A percentile compares a stretch with the other conserved stretches of the same genome.
Conservation (phyloP, 2,113 vertebrate genomes). For the Furnarius figulus region DNA sequence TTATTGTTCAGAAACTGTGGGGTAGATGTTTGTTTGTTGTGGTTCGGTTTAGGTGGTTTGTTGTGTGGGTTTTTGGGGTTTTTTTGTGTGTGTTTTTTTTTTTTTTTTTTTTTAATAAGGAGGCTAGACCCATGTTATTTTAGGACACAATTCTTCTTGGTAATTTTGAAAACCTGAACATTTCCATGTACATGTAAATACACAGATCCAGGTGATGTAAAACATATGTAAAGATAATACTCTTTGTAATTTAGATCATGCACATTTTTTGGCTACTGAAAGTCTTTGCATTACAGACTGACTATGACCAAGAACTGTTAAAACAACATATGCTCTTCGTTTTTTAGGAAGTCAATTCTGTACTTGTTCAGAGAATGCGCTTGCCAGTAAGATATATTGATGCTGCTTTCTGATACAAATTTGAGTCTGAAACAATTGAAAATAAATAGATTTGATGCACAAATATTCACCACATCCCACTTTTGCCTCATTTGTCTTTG, state of each 20-base stretch:
- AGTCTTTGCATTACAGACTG: neutral
- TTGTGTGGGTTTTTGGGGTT: no score
- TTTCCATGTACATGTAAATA: neutral
- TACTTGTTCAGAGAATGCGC: neutral
- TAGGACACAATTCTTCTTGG: neutral
- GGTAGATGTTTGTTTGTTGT: neutral
- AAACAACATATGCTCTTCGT: accelerated
- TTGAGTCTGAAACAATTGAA: neutral
- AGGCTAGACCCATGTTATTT: neutral
- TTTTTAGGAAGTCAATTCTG: neutral
- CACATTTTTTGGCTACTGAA: neutral
- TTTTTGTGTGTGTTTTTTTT: no score
- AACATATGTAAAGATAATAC: neutral
- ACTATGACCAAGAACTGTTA: neutral
- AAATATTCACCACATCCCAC: neutral
- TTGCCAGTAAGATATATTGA: neutral
- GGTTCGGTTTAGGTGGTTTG: neutral
- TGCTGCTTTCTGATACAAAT: neutral
- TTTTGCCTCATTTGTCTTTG: neutral
- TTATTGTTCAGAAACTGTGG: accelerated
- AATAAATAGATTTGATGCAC: neutral
- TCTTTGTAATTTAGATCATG: neutral
- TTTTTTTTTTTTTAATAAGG: neutral
- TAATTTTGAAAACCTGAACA: neutral
- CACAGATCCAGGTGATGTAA: neutral